These are phyloP conservation scores for Adoxophyes honmai DNA, from an alignment of 1,140 invertebrate species.

Conservation along the genomic window DNA sequence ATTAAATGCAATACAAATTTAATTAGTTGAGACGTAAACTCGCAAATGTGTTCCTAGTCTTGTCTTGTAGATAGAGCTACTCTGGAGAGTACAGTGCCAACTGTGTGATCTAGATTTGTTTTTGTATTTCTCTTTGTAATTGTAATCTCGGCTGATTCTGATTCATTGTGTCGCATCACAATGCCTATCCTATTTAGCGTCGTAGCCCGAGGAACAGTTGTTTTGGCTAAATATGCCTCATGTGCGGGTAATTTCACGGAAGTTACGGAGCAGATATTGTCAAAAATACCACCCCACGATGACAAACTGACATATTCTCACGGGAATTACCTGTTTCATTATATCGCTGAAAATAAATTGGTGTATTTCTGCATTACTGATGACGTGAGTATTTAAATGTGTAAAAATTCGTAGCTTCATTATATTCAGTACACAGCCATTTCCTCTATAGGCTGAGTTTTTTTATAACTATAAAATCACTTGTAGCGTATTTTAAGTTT, in stretches of 20 bases:
- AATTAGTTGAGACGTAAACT: slow-evolving; percentile 1
- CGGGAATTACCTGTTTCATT: slow-evolving; percentile 95
- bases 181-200: slow-evolving; percentile 95
- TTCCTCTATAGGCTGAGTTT: too few species aligned
- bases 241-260: slow-evolving; percentile 96
- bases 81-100: background rate
- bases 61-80: background rate
- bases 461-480: too few species aligned
- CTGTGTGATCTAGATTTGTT: background rate
- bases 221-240: slow-evolving; percentile 92
- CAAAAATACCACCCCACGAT: slow-evolving; percentile 90
- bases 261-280: slow-evolving; percentile 93
- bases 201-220: slow-evolving; percentile 89
- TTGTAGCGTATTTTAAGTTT: too few species aligned
- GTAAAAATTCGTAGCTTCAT: too few species aligned
- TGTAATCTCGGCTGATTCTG: slow-evolving; percentile 11
- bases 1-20: slow-evolving; percentile 7
- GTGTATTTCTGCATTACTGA: slow-evolving; percentile 97
- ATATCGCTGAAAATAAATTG: slow-evolving; percentile 90
- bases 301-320: slow-evolving; percentile 95
- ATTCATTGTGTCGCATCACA: slow-evolving; percentile 31
- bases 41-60: background rate
- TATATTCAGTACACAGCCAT: too few species aligned
- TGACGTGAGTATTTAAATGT: slow-evolving; percentile 88
- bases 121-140: slow-evolving; percentile 3